Base-by-base conservation (phyloP, 2,797 vertebrate genomes). In the Valencia hispanica region DNA sequence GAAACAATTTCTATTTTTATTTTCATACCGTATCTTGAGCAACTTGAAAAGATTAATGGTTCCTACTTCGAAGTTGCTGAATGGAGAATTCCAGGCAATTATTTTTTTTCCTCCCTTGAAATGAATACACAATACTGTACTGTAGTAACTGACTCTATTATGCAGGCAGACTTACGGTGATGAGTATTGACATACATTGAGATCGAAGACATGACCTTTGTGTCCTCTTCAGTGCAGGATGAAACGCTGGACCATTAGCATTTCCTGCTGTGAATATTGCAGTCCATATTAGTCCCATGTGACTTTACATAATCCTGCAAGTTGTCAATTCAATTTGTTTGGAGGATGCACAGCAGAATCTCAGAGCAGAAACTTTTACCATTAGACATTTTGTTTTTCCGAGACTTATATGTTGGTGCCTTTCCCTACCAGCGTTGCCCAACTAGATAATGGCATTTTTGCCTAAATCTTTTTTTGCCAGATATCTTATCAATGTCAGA, bases 191-290 rank as follows among this genome's bases (percentile, higher is more conserved):
- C 83, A 32, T 80, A 32, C 39, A n/a, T 34, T 36, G 32, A n/a
- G 80, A 83, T 89, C 82, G 73, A 92, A 86, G 71, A 68, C 8
- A 53, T 74, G 90, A 89, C 83, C 90, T 89, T 87, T 84, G 82
- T 70, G 71, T 85, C 82, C 70, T 84, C 71, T 72, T 41, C 50
- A 83, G 81, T 77, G 50, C 75, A 72, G 69, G 77, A 73, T 79
- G 82, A 86, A 86, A 81, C 82, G 45, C 34, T 70, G 80, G 81
- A 25, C 17, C 73, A 84, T 78, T 79, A 57, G 32, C 69, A 83
- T 84, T 77, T 75, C 70, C 57, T 75, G 73, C 5, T 47, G 75
- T 79, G 72, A 76, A 71, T 75, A 70, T 17, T 70, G 20, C 0
- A 43, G 82, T 84, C 76, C 68, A 81, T 84, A 78, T 68, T 30